Conservation (phyloP, 2,888 invertebrate genomes). For the Ptychoptera albimana region DNA sequence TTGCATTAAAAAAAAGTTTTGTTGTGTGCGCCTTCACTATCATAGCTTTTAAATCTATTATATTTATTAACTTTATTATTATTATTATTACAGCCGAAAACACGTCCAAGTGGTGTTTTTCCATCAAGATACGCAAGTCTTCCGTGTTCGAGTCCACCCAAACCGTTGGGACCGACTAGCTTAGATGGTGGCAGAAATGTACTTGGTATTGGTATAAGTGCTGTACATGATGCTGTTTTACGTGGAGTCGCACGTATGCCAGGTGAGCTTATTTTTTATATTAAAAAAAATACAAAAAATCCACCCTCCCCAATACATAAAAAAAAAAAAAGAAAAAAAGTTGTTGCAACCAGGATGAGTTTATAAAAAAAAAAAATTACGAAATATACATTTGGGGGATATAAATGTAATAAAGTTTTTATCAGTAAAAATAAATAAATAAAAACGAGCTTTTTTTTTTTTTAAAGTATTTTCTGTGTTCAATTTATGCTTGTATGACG, state of each 20-base stretch:
- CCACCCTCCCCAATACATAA: neutral
- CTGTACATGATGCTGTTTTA: conserved; percentile 30
- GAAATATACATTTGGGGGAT: no score
- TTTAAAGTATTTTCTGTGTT: no score
- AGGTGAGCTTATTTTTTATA: conserved; percentile 14
- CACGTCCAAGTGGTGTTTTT: conserved; percentile 20
- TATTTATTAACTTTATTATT: neutral
- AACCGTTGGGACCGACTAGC: conserved; percentile 8
- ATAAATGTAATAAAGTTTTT: no score
- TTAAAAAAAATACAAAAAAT: conserved; percentile 2
- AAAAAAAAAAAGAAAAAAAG: neutral
- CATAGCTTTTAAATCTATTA: neutral
- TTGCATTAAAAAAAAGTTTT: no score
- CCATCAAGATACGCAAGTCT: conserved; percentile 31
- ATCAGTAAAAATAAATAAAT: no score
- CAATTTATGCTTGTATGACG: no score
- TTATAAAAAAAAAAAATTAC: no score
- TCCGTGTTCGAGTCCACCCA: conserved; percentile 25
- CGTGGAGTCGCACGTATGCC: conserved; percentile 28
- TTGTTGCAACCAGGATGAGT: neutral
- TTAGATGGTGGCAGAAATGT: conserved; percentile 25
- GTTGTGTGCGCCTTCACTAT: neutral
- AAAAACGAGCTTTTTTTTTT: no score
- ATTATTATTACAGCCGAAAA: conserved; percentile 23
- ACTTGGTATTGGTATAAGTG: conserved; percentile 30